These are phyloP conservation scores for Theristicus caerulescens DNA, from an alignment of 2,113 vertebrate genomes.

Conservation along the genomic window DNA sequence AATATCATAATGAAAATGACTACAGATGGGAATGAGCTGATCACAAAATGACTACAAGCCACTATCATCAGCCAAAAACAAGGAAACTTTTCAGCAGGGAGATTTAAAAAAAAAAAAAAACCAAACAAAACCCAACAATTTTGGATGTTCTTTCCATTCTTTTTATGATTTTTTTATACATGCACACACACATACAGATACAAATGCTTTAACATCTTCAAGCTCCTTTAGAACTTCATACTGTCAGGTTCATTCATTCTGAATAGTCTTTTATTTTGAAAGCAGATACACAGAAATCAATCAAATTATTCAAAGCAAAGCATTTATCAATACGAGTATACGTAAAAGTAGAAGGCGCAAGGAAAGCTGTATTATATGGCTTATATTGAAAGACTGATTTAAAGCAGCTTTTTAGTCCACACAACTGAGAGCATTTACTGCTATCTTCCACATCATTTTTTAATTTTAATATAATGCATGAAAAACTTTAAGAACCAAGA, in stretches of 20 bases:
- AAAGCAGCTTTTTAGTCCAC: not conserved
- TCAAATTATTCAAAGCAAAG: not conserved
- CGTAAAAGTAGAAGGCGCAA: not conserved
- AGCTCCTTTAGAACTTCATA: not conserved
- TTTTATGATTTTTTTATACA: accelerated
- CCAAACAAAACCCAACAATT: too few species aligned
- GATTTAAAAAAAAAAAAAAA: not conserved
- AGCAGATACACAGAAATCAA: not conserved
- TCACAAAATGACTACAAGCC: not conserved
- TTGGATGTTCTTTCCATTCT: not conserved
- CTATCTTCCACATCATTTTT: not conserved
- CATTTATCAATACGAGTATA: not conserved
- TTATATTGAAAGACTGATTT: not conserved
- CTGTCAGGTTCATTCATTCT: not conserved
- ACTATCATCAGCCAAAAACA: not conserved
- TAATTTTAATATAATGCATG: not conserved
- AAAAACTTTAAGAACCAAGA: not conserved
- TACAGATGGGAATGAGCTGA: not conserved
- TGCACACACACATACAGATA: not conserved
- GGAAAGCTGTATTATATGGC: not conserved
- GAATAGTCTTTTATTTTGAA: not conserved
- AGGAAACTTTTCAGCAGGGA: not conserved
- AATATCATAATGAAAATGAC: not conserved
- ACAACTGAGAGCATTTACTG: not conserved
- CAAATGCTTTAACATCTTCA: not conserved